A percentile compares a stretch with the other conserved stretches of the same genome.
Evolutionary conservation across 1,140 invertebrate species (phyloP).

Genomic region (Dendrolimus punctatus): DNA sequence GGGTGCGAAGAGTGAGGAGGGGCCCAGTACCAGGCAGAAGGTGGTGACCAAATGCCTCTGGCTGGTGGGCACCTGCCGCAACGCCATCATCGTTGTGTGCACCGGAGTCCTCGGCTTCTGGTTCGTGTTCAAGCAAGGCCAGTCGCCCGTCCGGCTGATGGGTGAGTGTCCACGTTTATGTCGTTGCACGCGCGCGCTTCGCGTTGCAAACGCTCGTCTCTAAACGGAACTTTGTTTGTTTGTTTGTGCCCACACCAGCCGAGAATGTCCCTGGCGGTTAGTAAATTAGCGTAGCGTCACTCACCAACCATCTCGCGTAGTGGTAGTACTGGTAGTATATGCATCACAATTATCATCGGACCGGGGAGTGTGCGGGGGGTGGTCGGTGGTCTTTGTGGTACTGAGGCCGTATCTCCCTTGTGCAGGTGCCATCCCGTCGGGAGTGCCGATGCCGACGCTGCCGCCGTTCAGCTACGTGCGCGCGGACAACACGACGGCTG

Average conservation of each 20-base stretch:
- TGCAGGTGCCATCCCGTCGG: constrained; percentile 76
- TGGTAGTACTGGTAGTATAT: not conserved
- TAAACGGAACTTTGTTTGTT: constrained; percentile 20
- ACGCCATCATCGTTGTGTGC: constrained; percentile 83
- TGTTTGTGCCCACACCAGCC: constrained; percentile 37
- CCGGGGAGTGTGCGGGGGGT: too few species aligned
- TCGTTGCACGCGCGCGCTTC: not conserved
- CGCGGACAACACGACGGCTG: constrained; percentile 70
- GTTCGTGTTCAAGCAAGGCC: constrained; percentile 52
- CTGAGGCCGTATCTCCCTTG: constrained; percentile 8
- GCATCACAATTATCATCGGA: not conserved
- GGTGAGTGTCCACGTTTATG: constrained; percentile 57
- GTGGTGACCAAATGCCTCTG: constrained; percentile 73
- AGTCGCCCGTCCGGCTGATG: constrained; percentile 76
- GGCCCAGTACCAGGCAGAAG: constrained; percentile 62
- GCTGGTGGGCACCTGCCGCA: constrained; percentile 80
- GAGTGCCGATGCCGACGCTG: constrained; percentile 76
- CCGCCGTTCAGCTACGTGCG: constrained; percentile 77
- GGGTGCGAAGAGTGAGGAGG: constrained; percentile 68
- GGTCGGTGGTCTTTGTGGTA: too few species aligned
- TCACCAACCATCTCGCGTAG: constrained; percentile 8
- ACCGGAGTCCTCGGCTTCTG: constrained; percentile 75
- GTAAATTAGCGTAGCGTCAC: constrained; percentile 24
- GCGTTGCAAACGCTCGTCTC: not conserved
- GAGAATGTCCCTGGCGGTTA: constrained; percentile 46